Evolutionary conservation across 2,888 invertebrate species (phyloP).

Genomic region (Melangyna quadrimaculata): DNA sequence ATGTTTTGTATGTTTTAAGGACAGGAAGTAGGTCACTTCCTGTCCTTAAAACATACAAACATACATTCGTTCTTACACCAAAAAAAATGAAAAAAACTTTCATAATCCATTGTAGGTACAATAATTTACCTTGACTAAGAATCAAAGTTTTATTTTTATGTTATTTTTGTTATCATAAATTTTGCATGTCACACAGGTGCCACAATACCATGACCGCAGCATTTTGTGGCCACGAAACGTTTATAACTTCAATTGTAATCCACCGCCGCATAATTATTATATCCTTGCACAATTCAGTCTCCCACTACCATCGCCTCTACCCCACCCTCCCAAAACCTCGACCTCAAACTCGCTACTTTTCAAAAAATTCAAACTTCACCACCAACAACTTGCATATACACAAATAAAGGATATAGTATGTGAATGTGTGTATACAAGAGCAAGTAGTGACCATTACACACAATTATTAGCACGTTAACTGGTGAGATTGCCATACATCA

Average conservation of each 20-base stretch:
- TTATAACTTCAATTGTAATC: slow-evolving; percentile 15
- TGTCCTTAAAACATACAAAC: no score
- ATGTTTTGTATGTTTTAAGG: no score
- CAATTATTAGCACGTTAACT: slow-evolving; percentile 65
- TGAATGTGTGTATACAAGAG: neutral
- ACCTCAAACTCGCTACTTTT: neutral
- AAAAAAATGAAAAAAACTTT: no score
- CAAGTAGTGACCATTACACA: slow-evolving; percentile 58
- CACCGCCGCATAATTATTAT: slow-evolving; percentile 7
- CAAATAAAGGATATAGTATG: neutral
- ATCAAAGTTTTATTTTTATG: neutral
- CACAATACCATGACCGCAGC: slow-evolving; percentile 11
- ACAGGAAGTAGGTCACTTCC: no score
- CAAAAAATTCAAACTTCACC: neutral
- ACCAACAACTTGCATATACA: neutral
- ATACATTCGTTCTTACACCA: no score
- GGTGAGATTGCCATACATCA: slow-evolving; percentile 45
- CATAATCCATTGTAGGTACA: no score
- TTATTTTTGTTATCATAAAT: neutral
- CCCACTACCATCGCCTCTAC: neutral
- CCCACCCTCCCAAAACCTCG: neutral
- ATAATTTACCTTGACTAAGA: neutral
- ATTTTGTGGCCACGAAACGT: slow-evolving; percentile 13
- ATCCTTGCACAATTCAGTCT: slow-evolving; percentile 3
- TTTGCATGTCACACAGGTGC: slow-evolving; percentile 13